Evolutionary conservation across 2,113 vertebrate species (phyloP).

Genomic region (Canis aureus): DNA sequence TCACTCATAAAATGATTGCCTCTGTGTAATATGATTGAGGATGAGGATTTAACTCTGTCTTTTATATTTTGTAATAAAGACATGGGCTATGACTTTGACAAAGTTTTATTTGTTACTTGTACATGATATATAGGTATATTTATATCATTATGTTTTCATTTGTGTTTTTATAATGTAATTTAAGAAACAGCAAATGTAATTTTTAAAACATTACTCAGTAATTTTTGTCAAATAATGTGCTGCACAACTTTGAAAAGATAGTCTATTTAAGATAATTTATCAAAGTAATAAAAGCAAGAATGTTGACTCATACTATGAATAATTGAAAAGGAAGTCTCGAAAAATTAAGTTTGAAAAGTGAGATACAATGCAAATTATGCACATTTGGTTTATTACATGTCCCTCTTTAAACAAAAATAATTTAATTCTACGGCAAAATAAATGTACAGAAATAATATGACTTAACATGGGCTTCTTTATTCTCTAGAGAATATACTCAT

Average conservation of each 20-base stretch:
- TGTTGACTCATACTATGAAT: not conserved
- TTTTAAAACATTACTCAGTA: not conserved
- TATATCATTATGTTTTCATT: not conserved
- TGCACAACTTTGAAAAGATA: not conserved
- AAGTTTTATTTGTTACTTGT: not conserved
- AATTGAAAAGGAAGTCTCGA: not conserved
- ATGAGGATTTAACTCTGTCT: not conserved
- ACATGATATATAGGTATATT: not conserved
- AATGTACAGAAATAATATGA: not conserved
- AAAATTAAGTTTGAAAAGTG: not conserved
- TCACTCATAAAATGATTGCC: not conserved
- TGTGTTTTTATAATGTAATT: not conserved
- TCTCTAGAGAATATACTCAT: not conserved
- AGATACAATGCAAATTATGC: not conserved
- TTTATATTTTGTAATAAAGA: not conserved
- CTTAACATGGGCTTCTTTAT: not conserved
- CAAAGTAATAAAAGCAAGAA: not conserved
- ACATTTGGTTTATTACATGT: not conserved
- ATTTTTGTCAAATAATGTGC: not conserved
- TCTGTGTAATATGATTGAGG: not conserved
- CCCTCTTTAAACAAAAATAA: not conserved
- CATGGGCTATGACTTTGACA: not conserved
- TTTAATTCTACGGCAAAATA: not conserved
- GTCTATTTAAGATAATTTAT: not conserved
- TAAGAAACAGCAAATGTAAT: not conserved